Evolutionary conservation across 2,797 vertebrate species (phyloP), one percentile per base, ranked within the genome.

Genomic region (Alauda arvensis): DNA sequence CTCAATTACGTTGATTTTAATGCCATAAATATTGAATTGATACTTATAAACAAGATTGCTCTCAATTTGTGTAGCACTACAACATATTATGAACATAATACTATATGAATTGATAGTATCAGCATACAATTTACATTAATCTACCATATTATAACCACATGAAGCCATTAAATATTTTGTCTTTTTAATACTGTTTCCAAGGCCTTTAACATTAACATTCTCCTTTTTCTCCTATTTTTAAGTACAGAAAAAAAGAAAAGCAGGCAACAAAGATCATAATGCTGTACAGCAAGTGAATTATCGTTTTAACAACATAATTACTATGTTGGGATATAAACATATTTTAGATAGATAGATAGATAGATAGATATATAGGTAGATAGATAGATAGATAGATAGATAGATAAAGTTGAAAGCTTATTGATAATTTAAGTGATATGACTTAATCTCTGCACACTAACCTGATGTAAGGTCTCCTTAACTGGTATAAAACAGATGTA

Each of bases 31-130:
- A 87, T 67, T 83, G 12, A 67, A 46, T 0, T 40, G 34, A 33
- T 92, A 85, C 87, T 91, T 93, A 57, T 66, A 77, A 92, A 85
- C 20, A 31, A 72, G 59, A 77, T 68, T 75, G 65, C 33, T 92
- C 84, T 61, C 31, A 62, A 62, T 77, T 77, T 93, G 29, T 81
- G 12, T 49, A 66, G 49, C 16, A 65, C 17, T 89, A 39, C 19
- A 60, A 56, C 18, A 37, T 74, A 66, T 76, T 78, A 60, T 62
- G 37, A 86, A 81, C 29, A 62, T 39, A 83, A 37, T 75, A 66
- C 4, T 74, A 28, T 31, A 66, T 18, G 8, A 21, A 57, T 85
- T 75, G 14, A 74, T 67, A 57, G 24, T 60, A 63, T 45, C 34
- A 62, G 6, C 18, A 39, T 52, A 45, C 1, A 28, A 24, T 57